phyloP scores from a whole-genome alignment of 1,140 invertebrate species.

The Ericerus pela region DNA sequence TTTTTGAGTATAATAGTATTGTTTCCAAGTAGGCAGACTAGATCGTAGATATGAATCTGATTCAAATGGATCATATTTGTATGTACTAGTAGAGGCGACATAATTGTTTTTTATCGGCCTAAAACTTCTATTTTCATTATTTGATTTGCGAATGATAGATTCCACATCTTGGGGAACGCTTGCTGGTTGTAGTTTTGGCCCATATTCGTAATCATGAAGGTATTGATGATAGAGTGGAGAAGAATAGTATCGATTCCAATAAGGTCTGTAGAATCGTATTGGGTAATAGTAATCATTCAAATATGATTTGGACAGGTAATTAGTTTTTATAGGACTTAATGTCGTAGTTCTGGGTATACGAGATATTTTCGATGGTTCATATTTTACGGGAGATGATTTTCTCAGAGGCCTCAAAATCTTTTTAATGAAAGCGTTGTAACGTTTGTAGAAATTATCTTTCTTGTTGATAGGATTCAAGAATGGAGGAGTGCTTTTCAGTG shows the following conservation, averaged over 20 bases:
- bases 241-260: background rate
- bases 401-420: background rate
- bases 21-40: background rate
- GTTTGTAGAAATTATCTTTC: conserved; percentile 5
- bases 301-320: background rate
- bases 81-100: background rate
- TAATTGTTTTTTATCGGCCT: background rate
- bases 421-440: conserved; percentile 3
- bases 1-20: conserved; percentile 7
- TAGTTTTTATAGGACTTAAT: background rate
- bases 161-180: background rate
- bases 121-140: background rate
- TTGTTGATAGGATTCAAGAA: conserved; percentile 5
- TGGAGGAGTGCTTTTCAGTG: background rate
- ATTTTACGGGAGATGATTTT: background rate
- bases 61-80: background rate
- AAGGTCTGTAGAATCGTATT: too few species aligned
- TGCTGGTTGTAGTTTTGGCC: background rate
- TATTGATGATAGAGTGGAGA: background rate
- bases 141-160: background rate
- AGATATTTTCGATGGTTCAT: background rate
- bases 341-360: background rate
- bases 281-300: conserved; percentile 4
- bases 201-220: background rate
- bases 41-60: conserved; percentile 1